Evolutionary conservation across 2,888 invertebrate species (phyloP), one percentile per base, ranked within the genome.

Genomic region (Nycteola revayana): DNA sequence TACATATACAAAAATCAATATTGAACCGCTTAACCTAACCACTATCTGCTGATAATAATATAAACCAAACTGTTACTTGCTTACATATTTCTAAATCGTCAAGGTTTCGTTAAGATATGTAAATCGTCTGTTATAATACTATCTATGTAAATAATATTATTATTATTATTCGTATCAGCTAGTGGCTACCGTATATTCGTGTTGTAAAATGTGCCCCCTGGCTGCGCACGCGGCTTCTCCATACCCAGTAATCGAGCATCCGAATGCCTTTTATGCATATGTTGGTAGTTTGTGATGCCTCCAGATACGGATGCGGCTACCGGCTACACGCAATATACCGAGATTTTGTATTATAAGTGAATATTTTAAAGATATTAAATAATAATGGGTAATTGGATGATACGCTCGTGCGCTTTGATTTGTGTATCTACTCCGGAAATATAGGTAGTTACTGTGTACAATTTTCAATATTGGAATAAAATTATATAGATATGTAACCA

Each of bases 221-320:
- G 68, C 49, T 45, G 47, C 49, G 52, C 58, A 43, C 57, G 57
- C 61, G 58, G 53, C 55, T 32, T 26, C 35, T 46, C 41, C 47
- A 35, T 49, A 42, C 38, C 37, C 47, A 39, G 33, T 50, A 50
- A 50, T 50, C 37, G 32, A 35, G 29, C 32, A 40, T 33, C 25
- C 25, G 44, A 39, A 42, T 26, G 32, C 27, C 25, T 39, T 33
- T 10, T 42, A 45, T 33, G 25, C 42, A 36, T 53, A 38, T 28
- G 28, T 25, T 31, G 39, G 28, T 25, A 32, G 41, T 41, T 32
- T 14, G 25, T 20, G 49, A 31, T 42, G 69, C 78, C 75, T 49
- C 54, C 60, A 74, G 82, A 60, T 55, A 69, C 73, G 73, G 75
- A 75, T 59, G 66, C 61, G 31, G 77, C 85, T 84, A 77, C 82